Conservation (phyloP, 2,797 vertebrate species). For the Echeneis naucrates region DNA sequence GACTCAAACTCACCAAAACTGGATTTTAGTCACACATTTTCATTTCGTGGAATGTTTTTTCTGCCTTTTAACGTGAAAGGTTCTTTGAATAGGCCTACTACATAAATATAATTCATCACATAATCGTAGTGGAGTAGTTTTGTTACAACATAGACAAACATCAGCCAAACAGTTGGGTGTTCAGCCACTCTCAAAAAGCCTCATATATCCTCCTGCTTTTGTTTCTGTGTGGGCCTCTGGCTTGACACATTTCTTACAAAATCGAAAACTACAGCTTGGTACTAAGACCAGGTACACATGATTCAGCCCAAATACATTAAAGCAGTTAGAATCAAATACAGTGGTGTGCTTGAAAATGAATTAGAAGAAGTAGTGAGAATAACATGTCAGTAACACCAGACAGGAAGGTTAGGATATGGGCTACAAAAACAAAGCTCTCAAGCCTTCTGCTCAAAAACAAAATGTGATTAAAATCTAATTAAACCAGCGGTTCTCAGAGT, state of each 20-base stretch:
- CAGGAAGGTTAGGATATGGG: slow-evolving; percentile 47
- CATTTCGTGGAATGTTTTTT: slow-evolving; percentile 2
- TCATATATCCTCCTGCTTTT: slow-evolving; percentile 23
- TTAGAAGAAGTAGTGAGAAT: slow-evolving; percentile 53
- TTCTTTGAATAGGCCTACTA: not conserved
- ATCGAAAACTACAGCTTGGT: slow-evolving; percentile 33
- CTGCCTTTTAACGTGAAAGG: not conserved
- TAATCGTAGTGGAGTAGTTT: not conserved
- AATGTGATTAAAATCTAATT: slow-evolving; percentile 56
- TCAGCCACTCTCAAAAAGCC: slow-evolving; percentile 3
- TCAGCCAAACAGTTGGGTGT: slow-evolving; percentile 12
- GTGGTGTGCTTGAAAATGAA: slow-evolving; percentile 50
- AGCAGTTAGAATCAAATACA: slow-evolving; percentile 59
- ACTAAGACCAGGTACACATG: slow-evolving; percentile 38
- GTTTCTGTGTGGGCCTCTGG: slow-evolving; percentile 6
- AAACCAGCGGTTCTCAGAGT: slow-evolving; percentile 31
- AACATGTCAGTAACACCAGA: slow-evolving; percentile 32
- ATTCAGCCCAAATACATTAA: slow-evolving; percentile 67
- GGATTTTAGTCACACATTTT: slow-evolving; percentile 10
- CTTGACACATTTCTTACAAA: slow-evolving; percentile 24
- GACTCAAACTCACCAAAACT: too few species aligned
- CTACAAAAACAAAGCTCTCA: slow-evolving; percentile 56
- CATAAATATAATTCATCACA: not conserved
- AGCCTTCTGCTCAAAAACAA: slow-evolving; percentile 50
- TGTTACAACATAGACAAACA: not conserved